Evolutionary conservation across 2,797 vertebrate genomes (phyloP).

Genomic region (Prionace glauca): DNA sequence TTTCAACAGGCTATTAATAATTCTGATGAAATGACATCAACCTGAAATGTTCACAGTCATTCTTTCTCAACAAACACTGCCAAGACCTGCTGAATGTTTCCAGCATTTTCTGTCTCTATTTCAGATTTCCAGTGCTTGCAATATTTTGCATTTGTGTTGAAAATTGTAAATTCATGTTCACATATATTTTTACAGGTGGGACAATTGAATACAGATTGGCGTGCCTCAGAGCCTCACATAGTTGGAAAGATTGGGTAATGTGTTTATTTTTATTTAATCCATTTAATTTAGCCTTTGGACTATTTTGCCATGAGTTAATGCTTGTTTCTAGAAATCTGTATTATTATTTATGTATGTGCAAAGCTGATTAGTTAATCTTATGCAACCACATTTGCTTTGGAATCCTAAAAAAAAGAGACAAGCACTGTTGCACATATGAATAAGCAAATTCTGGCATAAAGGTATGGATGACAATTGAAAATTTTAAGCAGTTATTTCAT

Average conservation of each 20-base stretch:
- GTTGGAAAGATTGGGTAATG: constrained; percentile 31
- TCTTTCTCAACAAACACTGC: background rate
- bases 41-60: background rate
- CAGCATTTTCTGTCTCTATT: background rate
- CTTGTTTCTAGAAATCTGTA: background rate
- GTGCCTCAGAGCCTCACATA: constrained; percentile 25
- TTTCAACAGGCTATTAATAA: background rate
- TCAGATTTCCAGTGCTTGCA: background rate
- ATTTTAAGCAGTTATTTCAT: background rate
- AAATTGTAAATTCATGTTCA: background rate
- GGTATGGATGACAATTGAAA: background rate
- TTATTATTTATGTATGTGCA: background rate
- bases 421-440: background rate
- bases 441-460: background rate
- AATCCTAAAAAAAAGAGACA: too few relatives aligned
- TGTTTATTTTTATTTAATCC: background rate
- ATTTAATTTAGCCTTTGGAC: background rate
- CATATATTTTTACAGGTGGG: constrained; percentile 21
- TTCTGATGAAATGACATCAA: background rate
- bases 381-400: background rate
- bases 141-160: background rate
- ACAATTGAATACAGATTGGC: constrained; percentile 34
- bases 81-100: background rate
- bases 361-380: background rate
- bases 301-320: background rate